These are phyloP conservation scores for Parasteatoda tepidariorum DNA, from an alignment of 1,140 invertebrate species.

Conservation along the genomic window DNA sequence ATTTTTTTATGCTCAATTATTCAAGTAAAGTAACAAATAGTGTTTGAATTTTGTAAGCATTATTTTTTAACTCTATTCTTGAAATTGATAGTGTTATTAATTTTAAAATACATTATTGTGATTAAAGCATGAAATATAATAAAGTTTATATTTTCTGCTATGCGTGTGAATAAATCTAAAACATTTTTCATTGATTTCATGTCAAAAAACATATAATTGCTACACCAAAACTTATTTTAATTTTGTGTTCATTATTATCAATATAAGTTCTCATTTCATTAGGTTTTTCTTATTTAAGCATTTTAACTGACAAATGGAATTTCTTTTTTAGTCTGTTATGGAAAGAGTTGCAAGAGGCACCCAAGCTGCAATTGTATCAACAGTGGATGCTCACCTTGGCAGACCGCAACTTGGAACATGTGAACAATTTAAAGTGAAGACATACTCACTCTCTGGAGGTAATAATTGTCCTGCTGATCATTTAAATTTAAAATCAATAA, in stretches of 20 bases:
- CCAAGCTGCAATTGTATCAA: conserved; percentile 87
- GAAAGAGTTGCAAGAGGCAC: conserved; percentile 85
- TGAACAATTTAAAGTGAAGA: conserved; percentile 84
- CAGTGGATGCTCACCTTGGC: conserved; percentile 88
- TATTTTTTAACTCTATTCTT: no score
- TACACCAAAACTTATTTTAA: no score
- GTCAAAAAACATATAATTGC: no score
- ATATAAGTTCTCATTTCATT: background rate
- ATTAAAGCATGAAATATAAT: background rate
- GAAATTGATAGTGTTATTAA: no score
- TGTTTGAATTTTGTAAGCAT: no score
- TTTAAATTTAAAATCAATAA: background rate
- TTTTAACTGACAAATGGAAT: background rate
- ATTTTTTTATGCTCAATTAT: no score
- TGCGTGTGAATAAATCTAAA: no score
- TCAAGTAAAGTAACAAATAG: no score
- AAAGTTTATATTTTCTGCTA: background rate
- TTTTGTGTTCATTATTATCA: background rate
- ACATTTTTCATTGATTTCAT: no score
- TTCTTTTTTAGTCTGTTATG: conserved; percentile 75
- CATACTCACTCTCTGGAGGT: conserved; percentile 74
- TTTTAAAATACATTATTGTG: no score
- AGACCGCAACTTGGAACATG: conserved; percentile 87
- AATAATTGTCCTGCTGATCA: background rate
- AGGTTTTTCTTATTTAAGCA: background rate